phyloP scores from a whole-genome alignment of 1,140 invertebrate species.

The Drosophila nigromelanica region DNA sequence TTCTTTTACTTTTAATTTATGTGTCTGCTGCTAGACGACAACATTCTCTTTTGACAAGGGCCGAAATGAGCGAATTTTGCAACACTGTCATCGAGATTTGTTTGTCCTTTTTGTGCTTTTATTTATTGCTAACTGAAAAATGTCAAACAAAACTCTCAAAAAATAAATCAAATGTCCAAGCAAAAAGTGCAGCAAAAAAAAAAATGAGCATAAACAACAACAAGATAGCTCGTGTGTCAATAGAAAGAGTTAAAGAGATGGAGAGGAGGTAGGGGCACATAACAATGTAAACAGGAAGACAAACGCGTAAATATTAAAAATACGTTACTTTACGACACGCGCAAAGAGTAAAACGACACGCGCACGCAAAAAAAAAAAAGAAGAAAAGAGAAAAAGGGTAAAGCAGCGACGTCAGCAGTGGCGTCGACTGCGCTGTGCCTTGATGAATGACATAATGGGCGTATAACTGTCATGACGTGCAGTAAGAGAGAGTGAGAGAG shows the following conservation, averaged over 20 bases:
- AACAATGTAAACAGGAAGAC: constrained; percentile 61
- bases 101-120: constrained; percentile 25
- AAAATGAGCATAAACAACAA: constrained; percentile 48
- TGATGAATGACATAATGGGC: constrained; percentile 79
- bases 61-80: constrained; percentile 11
- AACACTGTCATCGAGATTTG: constrained; percentile 33
- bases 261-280: constrained; percentile 1
- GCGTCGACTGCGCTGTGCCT: constrained; percentile 25
- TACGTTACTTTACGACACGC: constrained; percentile 53
- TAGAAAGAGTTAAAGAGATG: constrained; percentile 4
- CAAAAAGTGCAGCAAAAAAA: constrained; percentile 35
- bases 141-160: constrained; percentile 50
- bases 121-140: constrained; percentile 75
- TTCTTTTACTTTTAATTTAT: constrained; percentile 53
- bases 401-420: constrained; percentile 31
- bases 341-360: constrained; percentile 12
- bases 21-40: constrained; percentile 45
- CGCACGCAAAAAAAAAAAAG: not conserved
- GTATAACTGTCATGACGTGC: constrained; percentile 39
- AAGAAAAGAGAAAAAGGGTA: constrained; percentile 36
- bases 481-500: constrained; percentile 15
- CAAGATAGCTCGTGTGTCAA: constrained; percentile 39
- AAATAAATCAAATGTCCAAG: constrained; percentile 51
- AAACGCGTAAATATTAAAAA: constrained; percentile 68
- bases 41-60: constrained; percentile 17